phyloP scores from a whole-genome alignment of 2,888 invertebrate genomes.

The Yponomeuta evonymella region DNA sequence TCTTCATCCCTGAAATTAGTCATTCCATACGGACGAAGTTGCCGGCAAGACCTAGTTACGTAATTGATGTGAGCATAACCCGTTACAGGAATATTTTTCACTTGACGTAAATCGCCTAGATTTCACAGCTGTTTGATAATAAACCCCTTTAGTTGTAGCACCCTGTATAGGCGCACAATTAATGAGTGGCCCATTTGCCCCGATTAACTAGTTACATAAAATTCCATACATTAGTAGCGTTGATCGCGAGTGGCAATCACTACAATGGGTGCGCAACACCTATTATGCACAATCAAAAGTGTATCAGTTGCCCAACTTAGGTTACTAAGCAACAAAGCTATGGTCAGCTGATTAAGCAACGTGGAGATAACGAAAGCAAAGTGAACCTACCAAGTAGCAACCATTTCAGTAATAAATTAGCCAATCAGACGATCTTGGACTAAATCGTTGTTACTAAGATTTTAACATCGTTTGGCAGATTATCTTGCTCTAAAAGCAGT shows the following conservation, averaged over 20 bases:
- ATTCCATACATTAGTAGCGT: conserved; percentile 24
- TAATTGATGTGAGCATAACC: no score
- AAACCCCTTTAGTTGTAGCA: no score
- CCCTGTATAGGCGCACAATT: conserved; percentile 12
- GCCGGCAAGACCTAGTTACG: no score
- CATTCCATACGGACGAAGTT: no score
- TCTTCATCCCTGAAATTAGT: no score
- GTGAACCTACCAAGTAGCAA: background rate
- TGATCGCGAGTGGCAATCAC: conserved; percentile 23
- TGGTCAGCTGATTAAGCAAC: conserved; percentile 12
- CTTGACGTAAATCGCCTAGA: no score
- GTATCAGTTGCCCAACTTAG: conserved; percentile 8
- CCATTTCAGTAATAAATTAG: background rate
- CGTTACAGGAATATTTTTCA: no score
- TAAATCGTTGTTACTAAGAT: no score
- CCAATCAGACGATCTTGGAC: background rate
- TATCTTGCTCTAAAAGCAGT: no score
- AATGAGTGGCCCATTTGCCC: conserved; percentile 31
- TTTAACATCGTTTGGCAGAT: no score
- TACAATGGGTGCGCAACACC: conserved; percentile 5
- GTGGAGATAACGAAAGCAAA: conserved; percentile 9
- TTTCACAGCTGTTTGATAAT: no score
- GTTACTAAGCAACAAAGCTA: conserved; percentile 6
- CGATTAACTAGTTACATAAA: conserved; percentile 35
- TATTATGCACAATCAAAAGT: conserved; percentile 2